Conservation (phyloP, 2,888 invertebrate genomes). For the Cenopis cana region DNA sequence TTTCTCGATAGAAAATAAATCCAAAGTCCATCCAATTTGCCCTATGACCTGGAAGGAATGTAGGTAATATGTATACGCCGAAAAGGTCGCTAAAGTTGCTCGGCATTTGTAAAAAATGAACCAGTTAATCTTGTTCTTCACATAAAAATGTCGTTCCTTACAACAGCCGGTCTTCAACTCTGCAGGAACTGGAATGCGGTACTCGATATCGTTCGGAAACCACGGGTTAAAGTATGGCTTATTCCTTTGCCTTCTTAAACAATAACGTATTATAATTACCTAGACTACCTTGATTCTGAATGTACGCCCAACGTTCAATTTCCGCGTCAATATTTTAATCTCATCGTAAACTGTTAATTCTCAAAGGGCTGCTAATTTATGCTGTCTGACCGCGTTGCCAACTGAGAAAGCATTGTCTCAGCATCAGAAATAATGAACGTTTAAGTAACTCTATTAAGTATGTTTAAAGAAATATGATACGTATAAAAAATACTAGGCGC, state of each 20-base stretch:
- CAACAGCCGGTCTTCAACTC: background rate
- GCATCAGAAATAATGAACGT: background rate
- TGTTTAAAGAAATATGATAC: background rate
- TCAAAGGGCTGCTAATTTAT: background rate
- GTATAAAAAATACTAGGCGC: background rate
- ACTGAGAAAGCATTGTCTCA: background rate
- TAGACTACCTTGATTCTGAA: constrained; percentile 25
- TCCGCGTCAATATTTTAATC: constrained; percentile 26
- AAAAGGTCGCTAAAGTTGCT: too few relatives aligned
- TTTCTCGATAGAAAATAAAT: too few relatives aligned
- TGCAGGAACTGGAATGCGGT: background rate
- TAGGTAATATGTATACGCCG: too few relatives aligned
- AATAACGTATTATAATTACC: constrained; percentile 2
- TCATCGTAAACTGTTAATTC: constrained; percentile 14
- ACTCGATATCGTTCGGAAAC: background rate
- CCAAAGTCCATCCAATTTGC: too few relatives aligned
- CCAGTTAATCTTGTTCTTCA: too few relatives aligned
- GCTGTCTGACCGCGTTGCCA: background rate
- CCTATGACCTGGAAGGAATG: too few relatives aligned
- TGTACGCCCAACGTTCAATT: constrained; percentile 7
- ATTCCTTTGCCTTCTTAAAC: constrained; percentile 7
- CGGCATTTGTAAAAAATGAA: too few relatives aligned
- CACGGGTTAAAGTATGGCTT: background rate
- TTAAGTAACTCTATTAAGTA: background rate
- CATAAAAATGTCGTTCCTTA: background rate